A percentile compares a stretch with the other conserved stretches of the same genome.
Evolutionary conservation across 2,113 vertebrate genomes (phyloP).

Genomic region (Fulica atra): DNA sequence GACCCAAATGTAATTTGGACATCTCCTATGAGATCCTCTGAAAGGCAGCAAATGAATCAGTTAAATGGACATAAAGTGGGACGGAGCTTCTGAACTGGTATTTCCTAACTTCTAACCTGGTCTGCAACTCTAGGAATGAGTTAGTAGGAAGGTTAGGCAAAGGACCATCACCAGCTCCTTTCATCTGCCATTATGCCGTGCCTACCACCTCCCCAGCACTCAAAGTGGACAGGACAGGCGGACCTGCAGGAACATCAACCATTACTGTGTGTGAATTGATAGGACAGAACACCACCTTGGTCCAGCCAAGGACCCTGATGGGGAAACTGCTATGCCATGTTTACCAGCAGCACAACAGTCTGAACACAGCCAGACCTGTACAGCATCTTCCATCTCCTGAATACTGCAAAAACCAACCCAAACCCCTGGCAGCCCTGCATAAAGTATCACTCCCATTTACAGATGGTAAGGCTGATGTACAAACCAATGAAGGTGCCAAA

Average conservation of each 20-base stretch:
- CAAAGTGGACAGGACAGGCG: not conserved
- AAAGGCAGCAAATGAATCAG: not conserved
- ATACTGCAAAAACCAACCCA: not conserved
- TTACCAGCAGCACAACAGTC: accelerated
- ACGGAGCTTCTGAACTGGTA: not conserved
- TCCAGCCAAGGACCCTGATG: not conserved
- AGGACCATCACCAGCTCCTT: not conserved
- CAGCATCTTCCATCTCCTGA: not conserved
- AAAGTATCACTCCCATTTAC: not conserved
- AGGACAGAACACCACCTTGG: not conserved
- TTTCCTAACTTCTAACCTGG: not conserved
- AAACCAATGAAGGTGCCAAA: accelerated
- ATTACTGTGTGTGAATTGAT: not conserved
- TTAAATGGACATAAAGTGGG: not conserved
- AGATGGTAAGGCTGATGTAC: not conserved
- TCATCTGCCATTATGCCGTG: not conserved
- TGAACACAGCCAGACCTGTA: not conserved
- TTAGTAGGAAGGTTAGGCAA: not conserved
- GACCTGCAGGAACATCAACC: not conserved
- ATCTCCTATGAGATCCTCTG: not conserved
- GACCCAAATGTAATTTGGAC: not conserved
- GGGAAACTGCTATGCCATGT: not conserved
- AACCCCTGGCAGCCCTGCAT: not conserved
- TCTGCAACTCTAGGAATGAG: not conserved
- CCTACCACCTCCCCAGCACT: not conserved